phyloP scores from a whole-genome alignment of 2,113 vertebrate species.

The Myocastor coypus region DNA sequence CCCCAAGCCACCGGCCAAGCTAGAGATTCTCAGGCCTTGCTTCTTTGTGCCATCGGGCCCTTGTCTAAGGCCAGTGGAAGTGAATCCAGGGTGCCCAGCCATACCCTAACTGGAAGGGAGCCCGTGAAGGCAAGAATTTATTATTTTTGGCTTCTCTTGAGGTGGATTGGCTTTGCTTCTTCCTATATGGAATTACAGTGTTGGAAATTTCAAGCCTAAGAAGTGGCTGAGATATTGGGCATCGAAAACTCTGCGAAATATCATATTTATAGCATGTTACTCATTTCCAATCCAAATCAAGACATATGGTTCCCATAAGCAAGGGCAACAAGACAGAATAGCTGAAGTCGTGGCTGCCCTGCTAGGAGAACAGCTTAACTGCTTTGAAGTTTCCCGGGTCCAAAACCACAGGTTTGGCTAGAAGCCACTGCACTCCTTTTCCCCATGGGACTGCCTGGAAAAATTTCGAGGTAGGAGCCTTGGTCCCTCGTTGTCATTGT shows the following conservation, averaged over 20 bases:
- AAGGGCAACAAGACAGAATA: neutral
- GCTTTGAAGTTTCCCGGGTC: neutral
- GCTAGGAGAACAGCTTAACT: neutral
- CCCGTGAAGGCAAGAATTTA: neutral
- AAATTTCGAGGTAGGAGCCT: too few relatives aligned
- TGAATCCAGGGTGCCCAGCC: neutral
- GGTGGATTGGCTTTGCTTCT: neutral
- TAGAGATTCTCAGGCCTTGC: neutral
- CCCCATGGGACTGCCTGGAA: neutral
- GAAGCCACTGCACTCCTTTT: neutral
- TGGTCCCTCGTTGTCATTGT: neutral
- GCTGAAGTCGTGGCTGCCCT: neutral
- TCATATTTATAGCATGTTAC: neutral
- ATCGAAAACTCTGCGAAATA: neutral
- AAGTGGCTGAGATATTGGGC: neutral
- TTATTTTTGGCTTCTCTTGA: neutral
- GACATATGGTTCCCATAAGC: neutral
- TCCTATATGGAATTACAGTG: neutral
- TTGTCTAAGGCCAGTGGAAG: neutral
- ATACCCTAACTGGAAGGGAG: neutral
- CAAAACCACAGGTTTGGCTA: neutral
- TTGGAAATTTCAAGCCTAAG: neutral
- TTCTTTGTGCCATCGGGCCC: neutral
- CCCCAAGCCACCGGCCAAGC: too few relatives aligned
- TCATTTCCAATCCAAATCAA: constrained; percentile 7